Percentiles rank a stretch among this genome's conserved stretches.
Conservation (phyloP, 2,888 invertebrate species). For the Lutraria lutraria region DNA sequence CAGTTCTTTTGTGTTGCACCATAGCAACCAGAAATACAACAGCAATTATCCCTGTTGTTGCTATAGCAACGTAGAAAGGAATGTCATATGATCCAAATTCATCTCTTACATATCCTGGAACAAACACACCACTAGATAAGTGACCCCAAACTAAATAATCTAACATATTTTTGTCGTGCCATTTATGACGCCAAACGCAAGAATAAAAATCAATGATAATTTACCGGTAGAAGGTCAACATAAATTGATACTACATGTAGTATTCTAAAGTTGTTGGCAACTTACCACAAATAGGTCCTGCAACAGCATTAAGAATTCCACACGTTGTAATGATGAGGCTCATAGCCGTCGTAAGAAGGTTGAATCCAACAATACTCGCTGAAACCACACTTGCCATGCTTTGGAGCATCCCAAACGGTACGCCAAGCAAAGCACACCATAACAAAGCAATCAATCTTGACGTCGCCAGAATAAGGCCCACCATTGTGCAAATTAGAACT, state of each 20-base stretch:
- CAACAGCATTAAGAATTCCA: not conserved
- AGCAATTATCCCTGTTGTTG: not conserved
- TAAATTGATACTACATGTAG: too few species aligned
- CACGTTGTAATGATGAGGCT: not conserved
- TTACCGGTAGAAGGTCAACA: too few species aligned
- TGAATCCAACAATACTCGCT: not conserved
- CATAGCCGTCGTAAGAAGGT: not conserved
- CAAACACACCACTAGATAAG: not conserved
- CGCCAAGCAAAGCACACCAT: not conserved
- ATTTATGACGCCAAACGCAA: too few species aligned
- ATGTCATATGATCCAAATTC: not conserved
- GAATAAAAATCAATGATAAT: too few species aligned
- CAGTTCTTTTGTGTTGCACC: not conserved
- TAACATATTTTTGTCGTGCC: too few species aligned
- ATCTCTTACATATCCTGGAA: not conserved
- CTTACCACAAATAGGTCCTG: constrained; percentile 8
- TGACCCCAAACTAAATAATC: too few species aligned
- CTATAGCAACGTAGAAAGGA: not conserved
- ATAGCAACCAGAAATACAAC: not conserved
- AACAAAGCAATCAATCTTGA: not conserved
- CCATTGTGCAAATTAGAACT: not conserved
- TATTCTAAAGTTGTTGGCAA: too few species aligned
- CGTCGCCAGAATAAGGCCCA: not conserved
- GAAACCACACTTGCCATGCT: not conserved
- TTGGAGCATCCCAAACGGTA: not conserved